Conservation (phyloP, 2,797 vertebrate genomes). For the Centropyge bicolor region DNA sequence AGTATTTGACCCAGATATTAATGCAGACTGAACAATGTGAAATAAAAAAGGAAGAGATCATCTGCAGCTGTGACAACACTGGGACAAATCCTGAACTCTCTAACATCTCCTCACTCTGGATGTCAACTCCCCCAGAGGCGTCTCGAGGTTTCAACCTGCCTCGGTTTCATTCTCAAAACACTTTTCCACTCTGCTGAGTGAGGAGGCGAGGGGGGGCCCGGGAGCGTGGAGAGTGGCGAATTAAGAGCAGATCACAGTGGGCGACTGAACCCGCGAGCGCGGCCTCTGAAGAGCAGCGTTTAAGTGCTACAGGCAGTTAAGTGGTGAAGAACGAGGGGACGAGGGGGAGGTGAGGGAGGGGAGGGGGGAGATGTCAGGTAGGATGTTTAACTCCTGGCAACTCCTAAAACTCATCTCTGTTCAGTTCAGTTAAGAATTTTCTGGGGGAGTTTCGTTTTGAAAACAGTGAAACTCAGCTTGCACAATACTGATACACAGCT, state of each 20-base stretch:
- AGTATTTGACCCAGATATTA: constrained; percentile 9
- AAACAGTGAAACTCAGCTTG: no score
- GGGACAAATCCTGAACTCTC: constrained; percentile 35
- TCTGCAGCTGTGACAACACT: constrained; percentile 17
- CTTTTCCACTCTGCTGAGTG: constrained; percentile 51
- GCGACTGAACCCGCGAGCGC: constrained; percentile 62
- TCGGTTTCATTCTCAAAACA: constrained; percentile 38
- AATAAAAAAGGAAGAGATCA: background rate
- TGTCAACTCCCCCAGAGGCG: constrained; percentile 40
- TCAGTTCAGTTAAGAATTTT: no score
- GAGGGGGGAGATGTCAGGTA: constrained; percentile 36
- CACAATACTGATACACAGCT: no score
- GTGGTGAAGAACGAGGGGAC: constrained; percentile 48
- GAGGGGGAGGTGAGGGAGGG: constrained; percentile 2
- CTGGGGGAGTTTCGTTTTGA: no score
- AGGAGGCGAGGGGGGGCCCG: constrained; percentile 20
- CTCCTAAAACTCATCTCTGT: no score
- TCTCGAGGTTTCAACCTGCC: constrained; percentile 21
- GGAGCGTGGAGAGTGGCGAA: constrained; percentile 53
- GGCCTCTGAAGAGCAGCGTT: constrained; percentile 73
- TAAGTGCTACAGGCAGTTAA: constrained; percentile 78
- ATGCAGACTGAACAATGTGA: background rate
- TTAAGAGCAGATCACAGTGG: constrained; percentile 74
- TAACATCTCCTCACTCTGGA: constrained; percentile 16
- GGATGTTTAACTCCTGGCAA: constrained; percentile 54